phyloP scores from a whole-genome alignment of 2,797 vertebrate genomes.

The Phrynocephalus vlangalii region DNA sequence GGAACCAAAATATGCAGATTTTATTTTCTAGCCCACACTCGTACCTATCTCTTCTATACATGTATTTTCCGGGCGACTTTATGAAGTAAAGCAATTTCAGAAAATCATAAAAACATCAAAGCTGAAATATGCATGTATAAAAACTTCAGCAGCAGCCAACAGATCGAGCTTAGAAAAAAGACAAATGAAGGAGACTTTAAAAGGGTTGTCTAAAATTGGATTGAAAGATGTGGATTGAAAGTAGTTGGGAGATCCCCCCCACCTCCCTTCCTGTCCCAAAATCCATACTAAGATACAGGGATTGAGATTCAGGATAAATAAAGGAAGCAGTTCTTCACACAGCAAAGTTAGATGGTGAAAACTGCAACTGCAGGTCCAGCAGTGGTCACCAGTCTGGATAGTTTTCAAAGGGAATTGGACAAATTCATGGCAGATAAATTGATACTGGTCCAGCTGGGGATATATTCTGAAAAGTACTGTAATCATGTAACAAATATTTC shows the following conservation, averaged over 20 bases:
- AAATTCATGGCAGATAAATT: background rate
- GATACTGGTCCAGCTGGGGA: background rate
- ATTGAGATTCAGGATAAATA: background rate
- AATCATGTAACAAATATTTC: background rate
- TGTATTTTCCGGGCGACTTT: background rate
- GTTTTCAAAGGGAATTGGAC: background rate
- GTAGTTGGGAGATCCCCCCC: background rate
- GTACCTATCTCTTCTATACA: background rate
- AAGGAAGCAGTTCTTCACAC: background rate
- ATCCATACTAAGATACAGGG: background rate
- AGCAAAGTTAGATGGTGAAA: background rate
- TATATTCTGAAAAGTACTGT: background rate
- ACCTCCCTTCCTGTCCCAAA: background rate
- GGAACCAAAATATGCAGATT: slow-evolving; percentile 28
- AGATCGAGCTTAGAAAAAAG: background rate
- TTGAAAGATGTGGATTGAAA: background rate
- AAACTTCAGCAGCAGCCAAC: background rate
- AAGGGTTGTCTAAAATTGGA: background rate
- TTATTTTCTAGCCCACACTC: background rate
- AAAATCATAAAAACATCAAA: background rate
- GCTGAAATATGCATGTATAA: background rate
- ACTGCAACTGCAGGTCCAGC: background rate
- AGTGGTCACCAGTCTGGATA: background rate
- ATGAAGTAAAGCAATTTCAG: background rate
- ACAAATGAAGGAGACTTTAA: background rate